Percentiles rank a stretch among this genome's conserved stretches.
Conservation (phyloP, 2,113 vertebrate genomes). For the Apaloderma vittatum region DNA sequence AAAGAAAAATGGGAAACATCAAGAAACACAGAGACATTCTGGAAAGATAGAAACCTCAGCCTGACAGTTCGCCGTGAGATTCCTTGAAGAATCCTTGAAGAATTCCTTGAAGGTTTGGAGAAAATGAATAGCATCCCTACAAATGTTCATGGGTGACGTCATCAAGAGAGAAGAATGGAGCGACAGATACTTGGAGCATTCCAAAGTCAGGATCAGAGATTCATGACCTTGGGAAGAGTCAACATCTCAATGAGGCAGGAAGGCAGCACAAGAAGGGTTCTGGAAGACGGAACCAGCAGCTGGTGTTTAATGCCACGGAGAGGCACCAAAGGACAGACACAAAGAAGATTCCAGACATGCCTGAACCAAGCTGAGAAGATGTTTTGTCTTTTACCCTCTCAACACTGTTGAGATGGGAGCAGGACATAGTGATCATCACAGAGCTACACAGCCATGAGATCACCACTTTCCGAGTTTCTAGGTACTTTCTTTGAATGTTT, state of each 20-base stretch:
- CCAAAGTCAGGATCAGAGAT: neutral
- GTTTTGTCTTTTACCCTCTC: neutral
- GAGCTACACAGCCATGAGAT: neutral
- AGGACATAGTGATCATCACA: neutral
- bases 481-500: neutral
- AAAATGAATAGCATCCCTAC: neutral
- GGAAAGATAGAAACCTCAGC: neutral
- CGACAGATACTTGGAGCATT: neutral
- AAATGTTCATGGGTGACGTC: neutral
- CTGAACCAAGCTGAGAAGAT: neutral
- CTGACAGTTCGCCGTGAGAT: neutral
- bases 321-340: neutral
- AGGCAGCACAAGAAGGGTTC: neutral
- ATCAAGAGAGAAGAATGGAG: neutral
- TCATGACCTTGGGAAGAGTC: neutral
- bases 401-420: neutral
- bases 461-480: neutral
- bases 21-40: neutral
- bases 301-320: neutral
- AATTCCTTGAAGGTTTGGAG: too few species aligned
- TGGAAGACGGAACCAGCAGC: neutral
- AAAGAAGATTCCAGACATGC: neutral
- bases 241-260: neutral
- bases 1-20: neutral
- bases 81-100: too few species aligned